Conservation (phyloP, 2,888 invertebrate genomes). For the Pheosia tremula region DNA sequence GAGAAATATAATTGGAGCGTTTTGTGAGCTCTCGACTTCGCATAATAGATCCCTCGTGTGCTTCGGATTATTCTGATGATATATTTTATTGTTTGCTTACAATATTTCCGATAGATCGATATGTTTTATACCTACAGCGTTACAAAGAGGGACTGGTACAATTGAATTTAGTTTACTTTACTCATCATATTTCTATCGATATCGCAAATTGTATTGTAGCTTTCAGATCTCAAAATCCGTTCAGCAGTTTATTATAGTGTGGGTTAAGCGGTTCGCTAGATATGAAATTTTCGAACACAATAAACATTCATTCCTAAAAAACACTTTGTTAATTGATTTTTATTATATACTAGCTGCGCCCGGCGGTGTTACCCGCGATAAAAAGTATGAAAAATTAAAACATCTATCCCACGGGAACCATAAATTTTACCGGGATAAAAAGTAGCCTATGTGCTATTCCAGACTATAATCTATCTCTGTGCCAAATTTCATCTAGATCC, state of each 20-base stretch:
- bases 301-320: no score
- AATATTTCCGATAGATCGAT: background rate
- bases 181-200: constrained; percentile 1
- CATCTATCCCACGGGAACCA: no score
- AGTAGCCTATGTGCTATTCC: no score
- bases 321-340: no score
- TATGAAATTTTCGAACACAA: background rate
- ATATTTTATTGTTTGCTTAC: constrained; percentile 31
- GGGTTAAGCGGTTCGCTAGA: background rate
- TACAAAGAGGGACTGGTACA: background rate
- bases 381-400: no score
- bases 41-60: constrained; percentile 28
- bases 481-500: no score
- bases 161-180: background rate
- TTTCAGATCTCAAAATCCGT: background rate
- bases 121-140: background rate
- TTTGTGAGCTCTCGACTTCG: constrained; percentile 12
- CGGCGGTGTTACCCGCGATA: no score
- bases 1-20: constrained; percentile 29
- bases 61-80: constrained; percentile 31
- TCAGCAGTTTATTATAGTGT: constrained; percentile 11
- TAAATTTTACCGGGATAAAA: no score
- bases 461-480: no score
- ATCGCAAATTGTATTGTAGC: background rate
- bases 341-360: no score